Evolutionary conservation across 2,113 vertebrate species (phyloP), one percentile per base, ranked within the genome.

Genomic region (Larimichthys crocea): DNA sequence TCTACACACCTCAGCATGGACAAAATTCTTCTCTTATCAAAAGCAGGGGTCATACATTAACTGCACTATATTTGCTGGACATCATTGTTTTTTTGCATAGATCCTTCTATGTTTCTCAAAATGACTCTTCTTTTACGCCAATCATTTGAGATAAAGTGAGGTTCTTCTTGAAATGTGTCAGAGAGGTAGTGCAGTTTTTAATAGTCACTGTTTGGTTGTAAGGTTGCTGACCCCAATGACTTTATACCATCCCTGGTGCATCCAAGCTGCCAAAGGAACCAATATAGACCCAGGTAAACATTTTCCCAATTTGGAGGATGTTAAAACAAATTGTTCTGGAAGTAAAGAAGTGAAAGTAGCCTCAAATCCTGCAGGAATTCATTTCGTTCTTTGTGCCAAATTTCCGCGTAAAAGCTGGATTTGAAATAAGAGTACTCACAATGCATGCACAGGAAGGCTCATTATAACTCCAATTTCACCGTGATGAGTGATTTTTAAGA

Each of bases 401-500:
- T 12, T 24, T 14, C 15, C 22, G 5, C 20, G 59, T 3, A 31
- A 12, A 59, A 48, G 20, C 16, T 31, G 26, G 3, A 48, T 19
- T 26, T 40, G 35, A 40, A 40, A 40, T 9, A 9, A 40, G 35
- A 9, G 35, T 40, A 9, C 35, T 40, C 55, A 26, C 50, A 76
- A 2, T 48, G 2, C 35, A 46, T 57, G 19, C 35, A 12, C 15
- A 22, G 42, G 29, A 42, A 63, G n/a, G 31, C 15, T 19, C 14
- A 3, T 63, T 63, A 63, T 59, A 26, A 48, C 5, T 6, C 4
- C 11, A 15, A 12, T 42, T 61, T 48, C 42, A 59, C 8, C 19
- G 29, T 53, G n/a, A 53, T 67, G 26, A 74, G 56, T 60, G 24
- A 35, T 40, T 71, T 79, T 52, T 44, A 79, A 50, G n/a, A 22